Conservation (phyloP, 2,888 invertebrate genomes). For the Mesorhabditis spiculigera region DNA sequence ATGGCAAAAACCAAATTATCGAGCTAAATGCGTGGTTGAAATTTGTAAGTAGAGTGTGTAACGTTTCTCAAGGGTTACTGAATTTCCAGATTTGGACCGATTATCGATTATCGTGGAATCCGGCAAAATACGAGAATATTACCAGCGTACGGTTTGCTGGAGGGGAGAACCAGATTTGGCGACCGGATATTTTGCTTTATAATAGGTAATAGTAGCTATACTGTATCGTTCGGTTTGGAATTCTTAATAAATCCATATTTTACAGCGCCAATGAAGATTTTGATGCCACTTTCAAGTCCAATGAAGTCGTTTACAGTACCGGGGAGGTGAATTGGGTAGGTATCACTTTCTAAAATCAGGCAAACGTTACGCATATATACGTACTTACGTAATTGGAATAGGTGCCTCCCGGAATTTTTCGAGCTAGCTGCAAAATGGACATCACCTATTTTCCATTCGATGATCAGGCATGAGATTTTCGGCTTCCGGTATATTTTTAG, state of each 20-base stretch:
- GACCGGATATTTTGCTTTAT: conserved; percentile 47
- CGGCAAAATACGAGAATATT: conserved; percentile 45
- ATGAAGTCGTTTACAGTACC: conserved; percentile 46
- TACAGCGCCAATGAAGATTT: conserved; percentile 47
- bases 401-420: conserved; percentile 22
- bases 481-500: neutral
- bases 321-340: conserved; percentile 51
- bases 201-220: conserved; percentile 28
- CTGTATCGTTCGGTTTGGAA: neutral
- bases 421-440: conserved; percentile 45
- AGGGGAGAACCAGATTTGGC: conserved; percentile 45
- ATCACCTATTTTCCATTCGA: conserved; percentile 50
- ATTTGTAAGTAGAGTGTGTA: conserved; percentile 25
- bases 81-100: conserved; percentile 37
- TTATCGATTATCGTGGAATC: conserved; percentile 45
- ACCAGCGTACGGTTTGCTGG: conserved; percentile 41
- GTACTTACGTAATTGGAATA: neutral
- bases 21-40: conserved; percentile 52
- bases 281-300: conserved; percentile 46
- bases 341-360: conserved; percentile 10
- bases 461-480: conserved; percentile 42
- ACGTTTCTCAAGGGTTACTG: too few relatives aligned
- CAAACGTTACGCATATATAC: neutral
- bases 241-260: neutral
- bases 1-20: conserved; percentile 50